Conservation (phyloP, 2,113 vertebrate species). For the Nothoprocta perdicaria region DNA sequence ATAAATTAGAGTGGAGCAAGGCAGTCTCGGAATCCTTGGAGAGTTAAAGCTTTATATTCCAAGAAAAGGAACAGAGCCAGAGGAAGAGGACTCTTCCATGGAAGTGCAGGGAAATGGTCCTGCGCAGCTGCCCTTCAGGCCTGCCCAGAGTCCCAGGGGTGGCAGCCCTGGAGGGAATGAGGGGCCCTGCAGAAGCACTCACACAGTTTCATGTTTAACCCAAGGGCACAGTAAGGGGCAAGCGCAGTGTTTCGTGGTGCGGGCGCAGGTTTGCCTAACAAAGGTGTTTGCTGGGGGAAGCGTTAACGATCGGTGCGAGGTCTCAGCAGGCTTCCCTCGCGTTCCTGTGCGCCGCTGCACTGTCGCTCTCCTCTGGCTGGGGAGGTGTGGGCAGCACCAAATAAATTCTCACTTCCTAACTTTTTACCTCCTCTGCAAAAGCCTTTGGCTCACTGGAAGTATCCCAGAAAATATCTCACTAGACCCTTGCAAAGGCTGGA, state of each 20-base stretch:
- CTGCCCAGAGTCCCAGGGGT: not conserved
- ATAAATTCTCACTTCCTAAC: not conserved
- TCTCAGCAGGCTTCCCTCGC: not conserved
- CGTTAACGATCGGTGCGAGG: rapidly evolving
- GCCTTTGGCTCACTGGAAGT: not conserved
- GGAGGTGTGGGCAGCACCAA: not conserved
- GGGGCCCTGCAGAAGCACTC: not conserved
- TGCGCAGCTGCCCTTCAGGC: not conserved
- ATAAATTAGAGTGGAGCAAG: conserved; percentile 32
- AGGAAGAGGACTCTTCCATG: not conserved
- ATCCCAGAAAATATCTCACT: not conserved
- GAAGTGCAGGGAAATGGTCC: not conserved
- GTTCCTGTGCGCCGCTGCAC: not conserved
- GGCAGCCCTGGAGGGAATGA: not conserved
- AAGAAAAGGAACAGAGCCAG: conserved; percentile 11
- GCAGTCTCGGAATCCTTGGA: not conserved
- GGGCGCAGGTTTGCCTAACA: not conserved
- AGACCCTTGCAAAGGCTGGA: not conserved
- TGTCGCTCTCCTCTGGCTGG: not conserved
- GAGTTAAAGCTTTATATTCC: conserved; percentile 19
- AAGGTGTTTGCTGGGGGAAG: not conserved
- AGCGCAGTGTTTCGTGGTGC: not conserved
- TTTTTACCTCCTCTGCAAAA: not conserved
- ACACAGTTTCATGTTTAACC: not conserved
- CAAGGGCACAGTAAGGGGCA: not conserved